Base-by-base conservation (phyloP, 2,797 vertebrate species). In the Notolabrus celidotus region DNA sequence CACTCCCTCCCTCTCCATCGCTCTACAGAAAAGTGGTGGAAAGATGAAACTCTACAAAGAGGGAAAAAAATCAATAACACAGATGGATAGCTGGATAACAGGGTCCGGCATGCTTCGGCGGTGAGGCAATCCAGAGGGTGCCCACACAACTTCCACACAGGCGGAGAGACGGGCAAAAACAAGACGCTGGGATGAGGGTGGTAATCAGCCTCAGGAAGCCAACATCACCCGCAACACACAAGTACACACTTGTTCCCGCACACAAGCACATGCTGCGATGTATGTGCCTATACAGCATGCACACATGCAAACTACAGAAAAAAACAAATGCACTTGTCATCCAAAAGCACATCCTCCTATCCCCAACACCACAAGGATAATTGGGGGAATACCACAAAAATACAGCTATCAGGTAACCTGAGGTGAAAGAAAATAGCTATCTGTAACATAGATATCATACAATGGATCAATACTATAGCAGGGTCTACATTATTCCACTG, bases 31-130 rank as follows among this genome's bases (percentile, higher is more conserved):
- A 92, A 92, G 86, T 92, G 87, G 87, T 89, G 89, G 90, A 93
- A 93, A 94, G 93, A 94, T 93, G 92, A 95, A 94, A 94, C 93
- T 92, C 86, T 84, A 92, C 90, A 90, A 91, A 89, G 87, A 86
- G 83, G 85, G 71, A 83, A 90, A 91, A 88, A 92, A 95, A 93
- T 94, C 92, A 93, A 94, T 94, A 94, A 91, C 89, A 89, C 93
- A 95, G 93, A 93, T 94, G 93, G 92, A 94, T 94, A 90, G 92
- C 91, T 86, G 85, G 93, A 94, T 94, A 93, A 94, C 90, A 94
- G 91, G 92, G 93, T 93, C 92, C 92, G 88, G 92, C 92, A 92
- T 94, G 93, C 92, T 92, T 92, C 87, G 83, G 89, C 84, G 56
- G 87, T 93, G 91, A 93, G 92, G 93, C 90, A 93, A 93, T 94